Base-by-base conservation (phyloP, 2,113 vertebrate species). In the Siniperca chuatsi region DNA sequence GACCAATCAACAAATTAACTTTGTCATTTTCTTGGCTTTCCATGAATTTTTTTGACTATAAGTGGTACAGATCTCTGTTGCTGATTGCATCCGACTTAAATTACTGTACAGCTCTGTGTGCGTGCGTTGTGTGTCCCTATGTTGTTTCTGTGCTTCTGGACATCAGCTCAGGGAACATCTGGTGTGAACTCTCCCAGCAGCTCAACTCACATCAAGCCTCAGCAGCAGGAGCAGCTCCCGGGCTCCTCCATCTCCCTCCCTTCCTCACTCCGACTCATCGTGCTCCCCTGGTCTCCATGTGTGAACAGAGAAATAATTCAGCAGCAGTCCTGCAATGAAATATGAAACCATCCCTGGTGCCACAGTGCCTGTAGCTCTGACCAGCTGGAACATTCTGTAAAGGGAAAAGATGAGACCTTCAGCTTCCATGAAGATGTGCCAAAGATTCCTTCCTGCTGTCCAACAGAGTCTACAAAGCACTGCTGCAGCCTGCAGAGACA, bases 321-420 rank as follows among this genome's bases (percentile, higher is more conserved):
- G 70, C 62, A 79, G 79, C 69, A 81, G 62, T 37, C 68, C 12
- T 33, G 80, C 77, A 35, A 58, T 90, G 85, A 92, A 91, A 92
- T 67, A 85, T 78, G 90, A 92, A 85, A 77, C 70, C 62, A 8
- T 85, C 81, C 79, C 81, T 55, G 54, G 70, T 81, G 78, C 75
- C 90, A 73, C 62, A 10, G 65, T 2, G 79, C 84, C 90, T 69
- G 83, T 15, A 81, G 87, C 72, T 73, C 81, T 23, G 79, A 88
- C 87, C 89, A 89, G 81, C 89, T 87, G 92, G 89, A 91, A 85
- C 61, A 64, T 57, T 86, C 64, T 78, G 85, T 18, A 66, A 71
- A 57, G 46, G 75, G 82, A 82, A 69, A 89, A 79, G 85, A 87
- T 66, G 78, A 89, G 68, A 91, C 78, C 67, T 60, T 58, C 82